Evolutionary conservation across 2,113 vertebrate species (phyloP), one percentile per base, ranked within the genome.

Genomic region (Paradoxurus hermaphroditus): DNA sequence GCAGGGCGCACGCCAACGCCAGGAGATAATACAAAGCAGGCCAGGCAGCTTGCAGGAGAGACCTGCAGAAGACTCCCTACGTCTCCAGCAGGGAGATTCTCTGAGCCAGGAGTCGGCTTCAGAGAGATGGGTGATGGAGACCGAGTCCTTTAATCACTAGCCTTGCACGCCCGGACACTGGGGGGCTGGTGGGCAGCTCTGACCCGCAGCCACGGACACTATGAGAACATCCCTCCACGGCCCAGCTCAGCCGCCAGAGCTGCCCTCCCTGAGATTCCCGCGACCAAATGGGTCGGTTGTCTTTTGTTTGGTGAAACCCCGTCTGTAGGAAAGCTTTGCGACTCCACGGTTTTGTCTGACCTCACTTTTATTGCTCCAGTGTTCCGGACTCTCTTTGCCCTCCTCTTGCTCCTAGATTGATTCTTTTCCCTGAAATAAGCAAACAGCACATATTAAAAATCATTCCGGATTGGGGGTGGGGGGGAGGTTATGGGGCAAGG

Each of bases 301-400:
- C 87, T 96, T 95, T 95, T 75, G 41, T 88, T 94, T 81, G 27
- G 19, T 75, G 90, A 63, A 86, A 86, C 49, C 27, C 29, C 68
- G 91, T 56, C 87, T 83, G 29, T 21, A 9, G 56, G 68, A 31
- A 90, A 70, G 82, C 63, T 68, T 36, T 21, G 29, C 11, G 16
- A 59, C 44, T 13, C 91, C 67, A 3, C 12, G 3, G 7, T 62
- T 73, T 83, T 34, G 5, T 49, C 91, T 68, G 67, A 88, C 85
- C 82, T 67, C 72, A 34, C 82, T 93, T 86, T 95, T 67, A 44
- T 70, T 51, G 34, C 56, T 14, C 4, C 16, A 44, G 7, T 31
- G 49, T 49, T 41, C 56, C 63, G 21, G 86, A n/a, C 14, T 67
- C 79, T 82, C 59, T 85, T 70, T 53, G 39, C 75, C 44, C 44